Conservation (phyloP, 2,888 invertebrate species). For the Cistogaster globosa region DNA sequence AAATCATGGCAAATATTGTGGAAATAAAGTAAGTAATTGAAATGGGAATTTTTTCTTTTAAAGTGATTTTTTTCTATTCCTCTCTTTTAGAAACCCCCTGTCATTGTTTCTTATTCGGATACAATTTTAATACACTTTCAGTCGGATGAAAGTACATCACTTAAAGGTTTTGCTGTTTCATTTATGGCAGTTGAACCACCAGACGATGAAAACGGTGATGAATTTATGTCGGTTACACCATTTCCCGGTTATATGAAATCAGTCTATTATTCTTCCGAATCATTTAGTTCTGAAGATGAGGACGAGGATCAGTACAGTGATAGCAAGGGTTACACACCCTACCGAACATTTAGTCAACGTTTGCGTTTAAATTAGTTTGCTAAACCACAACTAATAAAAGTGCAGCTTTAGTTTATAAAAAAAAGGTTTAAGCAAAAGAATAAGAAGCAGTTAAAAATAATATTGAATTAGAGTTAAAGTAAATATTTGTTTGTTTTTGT, state of each 20-base stretch:
- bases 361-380: slow-evolving; percentile 26
- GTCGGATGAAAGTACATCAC: slow-evolving; percentile 94
- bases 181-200: slow-evolving; percentile 89
- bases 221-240: slow-evolving; percentile 80
- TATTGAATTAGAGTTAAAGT: slow-evolving; percentile 6
- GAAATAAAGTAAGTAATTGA: slow-evolving; percentile 87
- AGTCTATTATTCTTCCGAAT: slow-evolving; percentile 76
- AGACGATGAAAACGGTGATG: slow-evolving; percentile 81
- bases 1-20: slow-evolving; percentile 93
- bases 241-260: slow-evolving; percentile 82
- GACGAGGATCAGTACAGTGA: slow-evolving; percentile 29
- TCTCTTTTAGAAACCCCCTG: slow-evolving; percentile 89
- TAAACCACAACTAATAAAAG: slow-evolving; percentile 11
- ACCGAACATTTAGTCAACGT: slow-evolving; percentile 38
- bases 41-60: background rate
- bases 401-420: slow-evolving; percentile 36
- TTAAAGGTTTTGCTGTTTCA: slow-evolving; percentile 95
- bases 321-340: slow-evolving; percentile 9
- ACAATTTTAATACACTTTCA: slow-evolving; percentile 93
- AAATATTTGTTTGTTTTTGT: slow-evolving; percentile 51
- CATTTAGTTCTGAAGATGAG: slow-evolving; percentile 59
- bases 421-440: background rate
- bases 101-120: slow-evolving; percentile 94
- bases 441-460: background rate
- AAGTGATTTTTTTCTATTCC: background rate